Base-by-base conservation (phyloP, 2,797 vertebrate species). In the Stomatorhinus walkeri region DNA sequence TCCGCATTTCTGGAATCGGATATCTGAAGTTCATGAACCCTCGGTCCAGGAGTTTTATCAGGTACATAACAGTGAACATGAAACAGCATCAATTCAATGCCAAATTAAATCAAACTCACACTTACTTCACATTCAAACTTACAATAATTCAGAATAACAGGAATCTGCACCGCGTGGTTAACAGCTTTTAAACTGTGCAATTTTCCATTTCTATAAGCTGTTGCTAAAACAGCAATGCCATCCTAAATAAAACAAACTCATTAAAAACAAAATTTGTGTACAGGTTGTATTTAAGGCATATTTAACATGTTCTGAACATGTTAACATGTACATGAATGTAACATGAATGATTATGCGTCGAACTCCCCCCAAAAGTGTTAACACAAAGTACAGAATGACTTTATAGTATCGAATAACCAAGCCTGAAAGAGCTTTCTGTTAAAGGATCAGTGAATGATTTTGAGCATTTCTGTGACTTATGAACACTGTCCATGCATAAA, bases 291-390 rank as follows among this genome's bases (percentile, higher is more conserved):
- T 79, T 79, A 79, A 79, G 36, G 72, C 36, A 79, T 43, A 79
- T 79, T 79, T 79, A 79, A 79, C 72, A 79, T 79, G 72, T 79
- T 79, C 72, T 79, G 36, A 79, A 79, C 72, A n/a, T n/a, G n/a
- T n/a, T n/a, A n/a, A n/a, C n/a, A n/a, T n/a, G n/a, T n/a, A n/a
- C n/a, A n/a, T n/a, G n/a, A n/a, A n/a, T n/a, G n/a, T n/a, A n/a
- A n/a, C n/a, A n/a, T n/a, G n/a, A n/a, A n/a, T n/a, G n/a, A n/a
- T n/a, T n/a, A n/a, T n/a, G 36, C 0, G 16, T 79, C 8, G n/a
- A 19, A 79, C 19, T 79, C 7, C 14, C 36, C 36, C 16, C 40
- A 79, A n/a, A 43, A 40, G 1, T 0, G 5, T 76, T 36, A 76
- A 40, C 32, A 76, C 40, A 43, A 79, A 43, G 32, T 79, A 72